Conservation (phyloP, 2,797 vertebrate species). For the Myiotriccus ornatus region DNA sequence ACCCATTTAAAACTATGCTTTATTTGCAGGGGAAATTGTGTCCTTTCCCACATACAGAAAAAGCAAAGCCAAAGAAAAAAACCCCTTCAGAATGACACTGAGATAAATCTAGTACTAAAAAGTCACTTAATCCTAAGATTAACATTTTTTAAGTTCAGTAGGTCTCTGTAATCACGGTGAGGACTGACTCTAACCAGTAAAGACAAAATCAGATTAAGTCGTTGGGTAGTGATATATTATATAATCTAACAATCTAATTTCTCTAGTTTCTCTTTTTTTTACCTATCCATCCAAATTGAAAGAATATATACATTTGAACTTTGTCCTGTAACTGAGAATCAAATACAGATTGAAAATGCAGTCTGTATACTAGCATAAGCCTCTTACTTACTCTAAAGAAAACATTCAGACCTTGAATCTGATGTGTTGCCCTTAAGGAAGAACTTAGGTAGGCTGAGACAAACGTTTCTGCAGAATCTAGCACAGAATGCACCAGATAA, state of each 20-base stretch:
- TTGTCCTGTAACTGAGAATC: background rate
- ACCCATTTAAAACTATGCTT: slow-evolving; percentile 12
- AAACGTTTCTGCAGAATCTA: background rate
- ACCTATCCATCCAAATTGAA: background rate
- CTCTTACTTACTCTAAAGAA: background rate
- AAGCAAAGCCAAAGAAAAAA: background rate
- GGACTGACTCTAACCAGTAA: background rate
- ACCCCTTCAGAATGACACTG: background rate
- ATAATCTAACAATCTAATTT: slow-evolving; percentile 9
- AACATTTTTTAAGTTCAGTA: background rate
- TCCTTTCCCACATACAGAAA: background rate
- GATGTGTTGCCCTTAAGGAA: background rate
- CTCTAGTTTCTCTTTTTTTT: slow-evolving; percentile 1
- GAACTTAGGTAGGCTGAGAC: background rate
- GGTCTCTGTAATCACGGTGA: background rate
- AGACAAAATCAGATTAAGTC: background rate
- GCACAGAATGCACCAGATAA: background rate
- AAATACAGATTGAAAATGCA: background rate
- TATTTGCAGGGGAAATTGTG: background rate
- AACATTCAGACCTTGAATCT: background rate
- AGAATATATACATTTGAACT: background rate
- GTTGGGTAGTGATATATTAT: background rate
- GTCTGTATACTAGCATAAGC: background rate
- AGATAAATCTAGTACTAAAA: background rate
- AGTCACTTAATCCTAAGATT: background rate